Evolutionary conservation across 2,113 vertebrate genomes (phyloP), one percentile per base, ranked within the genome.

Genomic region (Otis tarda): DNA sequence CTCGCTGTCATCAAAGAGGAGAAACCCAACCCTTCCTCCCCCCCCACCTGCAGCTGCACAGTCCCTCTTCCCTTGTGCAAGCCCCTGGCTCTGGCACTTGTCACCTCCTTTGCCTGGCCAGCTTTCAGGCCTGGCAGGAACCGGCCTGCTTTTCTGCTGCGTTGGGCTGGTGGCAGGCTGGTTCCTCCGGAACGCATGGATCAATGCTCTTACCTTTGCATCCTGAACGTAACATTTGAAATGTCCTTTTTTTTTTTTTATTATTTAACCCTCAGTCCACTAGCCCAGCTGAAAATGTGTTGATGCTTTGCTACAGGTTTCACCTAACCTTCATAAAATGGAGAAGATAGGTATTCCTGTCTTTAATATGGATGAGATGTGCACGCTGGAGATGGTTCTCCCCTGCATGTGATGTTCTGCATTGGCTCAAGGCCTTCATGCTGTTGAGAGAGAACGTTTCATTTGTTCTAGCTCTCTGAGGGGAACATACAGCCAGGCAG

Each of bases 361-460:
- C 61, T 41, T 57, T 55, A 31, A 7, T 20, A 8, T 14, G 59
- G 45, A 13, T 68, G 63, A 68, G 75, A 25, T 19, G 27, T 27
- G 2, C 16, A 21, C 0, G 0, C 9, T 43, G 49, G 56, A 16
- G 56, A 4, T 47, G 2, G 14, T 24, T 67, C 21, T 74, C 30
- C 37, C 11, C 8, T 67, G 39, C 37, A 1, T 1, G 11, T 22
- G 30, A 8, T 52, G 33, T 64, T 63, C 56, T 67, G 37, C 19
- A 2, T 16, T 49, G 33, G 22, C 56, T 61, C 18, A 9, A 30
- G 47, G 30, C 39, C 56, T 45, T 87, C 17, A 3, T 52, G 33
- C 45, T 83, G 10, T 33, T 57, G 75, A 68, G 53, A 77, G 75
- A 28, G n/a, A 35, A 35, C 0, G 0, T 83, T 70, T 80, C 23